A percentile compares a stretch with the other conserved stretches of the same genome.
phyloP scores from a whole-genome alignment of 2,797 vertebrate genomes.

The Fistularia tabacaria region DNA sequence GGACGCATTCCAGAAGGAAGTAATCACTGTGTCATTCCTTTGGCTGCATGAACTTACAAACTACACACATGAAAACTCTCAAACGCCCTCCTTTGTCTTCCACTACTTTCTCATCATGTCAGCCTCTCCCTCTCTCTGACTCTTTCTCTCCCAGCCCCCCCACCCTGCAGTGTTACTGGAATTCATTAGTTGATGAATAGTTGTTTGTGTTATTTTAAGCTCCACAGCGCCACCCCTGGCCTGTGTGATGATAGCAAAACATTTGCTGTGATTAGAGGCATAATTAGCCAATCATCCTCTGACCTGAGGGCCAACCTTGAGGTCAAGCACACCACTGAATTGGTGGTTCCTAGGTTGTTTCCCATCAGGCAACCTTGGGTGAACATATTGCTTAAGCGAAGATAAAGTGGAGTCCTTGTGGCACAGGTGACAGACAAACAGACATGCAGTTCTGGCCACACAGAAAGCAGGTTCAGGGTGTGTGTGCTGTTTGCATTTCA shows the following conservation, averaged over 20 bases:
- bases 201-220: conserved; percentile 66
- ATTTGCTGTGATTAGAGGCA: conserved; percentile 59
- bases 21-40: conserved; percentile 1
- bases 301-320: conserved; percentile 47
- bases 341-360: conserved; percentile 58
- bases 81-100: conserved; percentile 7
- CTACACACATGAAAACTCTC: conserved; percentile 4
- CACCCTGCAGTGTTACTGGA: conserved; percentile 46
- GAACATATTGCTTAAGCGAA: background rate
- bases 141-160: conserved; percentile 16
- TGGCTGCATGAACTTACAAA: conserved; percentile 6
- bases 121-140: conserved; percentile 6
- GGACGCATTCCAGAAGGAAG: background rate
- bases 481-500: background rate
- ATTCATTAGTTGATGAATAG: conserved; percentile 62
- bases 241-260: conserved; percentile 41
- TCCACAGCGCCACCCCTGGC: conserved; percentile 55
- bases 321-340: conserved; percentile 50
- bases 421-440: conserved; percentile 35
- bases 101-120: conserved; percentile 15
- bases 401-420: conserved; percentile 37
- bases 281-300: conserved; percentile 65
- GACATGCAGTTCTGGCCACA: background rate
- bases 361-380: conserved; percentile 30
- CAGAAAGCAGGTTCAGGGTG: background rate